Percentiles rank a stretch among this genome's conserved stretches.
These are phyloP conservation scores for Caranx ignobilis DNA, from an alignment of 2,113 vertebrate species.

Conservation along the genomic window DNA sequence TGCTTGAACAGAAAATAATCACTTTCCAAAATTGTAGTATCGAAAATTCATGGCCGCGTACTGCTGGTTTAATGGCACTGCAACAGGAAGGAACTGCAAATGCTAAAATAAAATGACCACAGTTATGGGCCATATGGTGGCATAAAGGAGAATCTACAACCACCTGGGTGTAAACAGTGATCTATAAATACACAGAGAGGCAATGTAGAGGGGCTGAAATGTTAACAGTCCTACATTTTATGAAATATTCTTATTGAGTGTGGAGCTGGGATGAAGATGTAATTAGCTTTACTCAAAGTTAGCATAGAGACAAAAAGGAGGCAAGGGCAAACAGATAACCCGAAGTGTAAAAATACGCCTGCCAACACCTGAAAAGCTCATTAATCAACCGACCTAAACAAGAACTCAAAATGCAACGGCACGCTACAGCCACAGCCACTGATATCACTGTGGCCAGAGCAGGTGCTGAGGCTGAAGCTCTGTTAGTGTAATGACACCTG, in stretches of 20 bases:
- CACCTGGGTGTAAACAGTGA: constrained; percentile 22
- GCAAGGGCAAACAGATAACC: neutral
- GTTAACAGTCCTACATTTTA: neutral
- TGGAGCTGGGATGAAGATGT: neutral
- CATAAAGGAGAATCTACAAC: constrained; percentile 14
- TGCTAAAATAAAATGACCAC: constrained; percentile 41
- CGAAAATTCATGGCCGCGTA: neutral
- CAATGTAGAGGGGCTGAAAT: neutral
- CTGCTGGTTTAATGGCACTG: constrained; percentile 22
- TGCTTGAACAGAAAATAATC: constrained; percentile 2
- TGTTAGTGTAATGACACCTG: too few species aligned
- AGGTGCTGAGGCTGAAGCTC: too few species aligned
- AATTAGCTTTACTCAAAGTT: constrained; percentile 12
- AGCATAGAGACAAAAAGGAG: neutral
- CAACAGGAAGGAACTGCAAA: constrained; percentile 30
- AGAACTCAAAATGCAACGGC: neutral
- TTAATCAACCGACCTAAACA: neutral
- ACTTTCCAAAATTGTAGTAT: neutral
- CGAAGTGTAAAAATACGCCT: neutral
- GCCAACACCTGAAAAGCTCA: neutral
- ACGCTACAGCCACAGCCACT: neutral
- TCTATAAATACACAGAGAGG: constrained; percentile 26
- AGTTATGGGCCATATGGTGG: constrained; percentile 42
- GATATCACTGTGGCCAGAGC: neutral
- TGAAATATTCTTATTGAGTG: constrained; percentile 4